These are phyloP conservation scores for Subanguina moxae DNA, from an alignment of 1,140 invertebrate species.

Conservation along the genomic window DNA sequence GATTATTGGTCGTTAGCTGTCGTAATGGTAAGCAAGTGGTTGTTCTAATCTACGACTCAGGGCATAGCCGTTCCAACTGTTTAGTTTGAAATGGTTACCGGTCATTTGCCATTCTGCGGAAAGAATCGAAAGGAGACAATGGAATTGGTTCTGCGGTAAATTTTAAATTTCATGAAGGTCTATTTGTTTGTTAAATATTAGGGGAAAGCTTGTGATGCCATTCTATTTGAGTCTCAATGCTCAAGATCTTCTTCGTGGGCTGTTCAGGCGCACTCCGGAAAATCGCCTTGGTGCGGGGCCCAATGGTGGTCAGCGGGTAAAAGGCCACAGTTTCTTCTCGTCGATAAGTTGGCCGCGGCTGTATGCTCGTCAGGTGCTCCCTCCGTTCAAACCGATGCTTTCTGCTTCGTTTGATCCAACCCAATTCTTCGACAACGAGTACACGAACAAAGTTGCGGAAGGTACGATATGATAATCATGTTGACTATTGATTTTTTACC, in stretches of 20 bases:
- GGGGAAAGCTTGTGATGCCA: slow-evolving; percentile 92
- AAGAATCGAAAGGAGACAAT: slow-evolving; percentile 92
- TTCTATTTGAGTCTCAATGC: slow-evolving; percentile 88
- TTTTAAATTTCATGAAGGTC: not conserved
- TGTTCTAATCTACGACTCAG: not conserved
- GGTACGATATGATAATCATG: too few relatives aligned
- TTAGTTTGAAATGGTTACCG: slow-evolving; percentile 97
- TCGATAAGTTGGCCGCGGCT: slow-evolving; percentile 88
- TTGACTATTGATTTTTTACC: too few relatives aligned
- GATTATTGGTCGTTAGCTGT: slow-evolving; percentile 99
- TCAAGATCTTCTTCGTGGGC: slow-evolving; percentile 79
- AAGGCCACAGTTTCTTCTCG: slow-evolving; percentile 86
- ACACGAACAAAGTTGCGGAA: too few relatives aligned
- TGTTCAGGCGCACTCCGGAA: slow-evolving; percentile 91
- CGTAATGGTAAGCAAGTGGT: slow-evolving; percentile 71
- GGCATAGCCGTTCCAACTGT: too few relatives aligned
- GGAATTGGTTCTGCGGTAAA: slow-evolving; percentile 86
- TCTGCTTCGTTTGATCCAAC: not conserved
- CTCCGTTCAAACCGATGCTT: slow-evolving; percentile 92
- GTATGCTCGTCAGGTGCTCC: slow-evolving; percentile 76
- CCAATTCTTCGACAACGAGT: too few relatives aligned
- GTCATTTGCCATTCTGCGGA: slow-evolving; percentile 91
- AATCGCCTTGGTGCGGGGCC: slow-evolving; percentile 74
- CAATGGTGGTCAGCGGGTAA: slow-evolving; percentile 80
- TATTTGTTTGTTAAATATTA: slow-evolving; percentile 45